Conservation (phyloP, 2,888 invertebrate genomes). For the Dynastes tityus region DNA sequence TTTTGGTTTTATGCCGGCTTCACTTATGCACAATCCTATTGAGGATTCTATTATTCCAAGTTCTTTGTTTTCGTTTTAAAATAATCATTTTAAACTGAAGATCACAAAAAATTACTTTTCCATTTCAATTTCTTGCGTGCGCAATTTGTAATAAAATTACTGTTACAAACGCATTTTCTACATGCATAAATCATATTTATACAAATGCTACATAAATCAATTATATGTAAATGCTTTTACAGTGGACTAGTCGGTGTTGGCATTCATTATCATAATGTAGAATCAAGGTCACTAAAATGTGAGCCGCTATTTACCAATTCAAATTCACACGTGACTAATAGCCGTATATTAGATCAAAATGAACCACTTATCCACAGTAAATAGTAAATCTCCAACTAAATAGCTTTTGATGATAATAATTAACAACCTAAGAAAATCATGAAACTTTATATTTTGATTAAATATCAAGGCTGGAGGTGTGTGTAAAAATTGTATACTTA, state of each 20-base stretch:
- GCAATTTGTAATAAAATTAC: constrained; percentile 4
- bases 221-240: constrained; percentile 1
- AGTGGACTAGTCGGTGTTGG: too few species aligned
- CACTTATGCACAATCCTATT: too few species aligned
- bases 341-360: neutral
- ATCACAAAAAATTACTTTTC: too few species aligned
- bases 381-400: neutral
- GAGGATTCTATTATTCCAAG: too few species aligned
- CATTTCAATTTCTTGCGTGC: neutral
- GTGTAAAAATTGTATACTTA: neutral
- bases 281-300: constrained; percentile 16
- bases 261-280: neutral
- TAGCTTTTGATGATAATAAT: neutral
- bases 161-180: neutral
- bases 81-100: too few species aligned
- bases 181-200: constrained; percentile 4
- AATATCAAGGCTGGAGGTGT: constrained; percentile 7
- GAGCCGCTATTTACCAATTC: constrained; percentile 10
- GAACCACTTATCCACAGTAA: neutral
- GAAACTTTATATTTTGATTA: neutral
- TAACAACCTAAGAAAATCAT: neutral
- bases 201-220: neutral
- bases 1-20: too few species aligned
- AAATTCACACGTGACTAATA: neutral
- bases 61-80: too few species aligned